phyloP scores from a whole-genome alignment of 2,888 invertebrate species.

The Trachelus tabidus region DNA sequence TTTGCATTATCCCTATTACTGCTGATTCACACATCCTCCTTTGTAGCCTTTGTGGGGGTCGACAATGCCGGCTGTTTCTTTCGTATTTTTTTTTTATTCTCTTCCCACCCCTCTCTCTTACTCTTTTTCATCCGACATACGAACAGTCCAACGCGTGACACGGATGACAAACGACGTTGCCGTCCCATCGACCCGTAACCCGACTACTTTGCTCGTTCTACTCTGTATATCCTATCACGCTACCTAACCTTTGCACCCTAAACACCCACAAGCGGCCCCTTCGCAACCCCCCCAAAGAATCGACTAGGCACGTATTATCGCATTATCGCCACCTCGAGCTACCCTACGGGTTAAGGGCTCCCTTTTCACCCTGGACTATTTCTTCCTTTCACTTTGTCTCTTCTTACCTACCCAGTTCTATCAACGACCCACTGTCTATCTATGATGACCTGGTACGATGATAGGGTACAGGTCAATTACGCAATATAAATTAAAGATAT shows the following conservation, averaged over 20 bases:
- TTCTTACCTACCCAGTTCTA: too few relatives aligned
- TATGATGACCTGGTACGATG: not conserved
- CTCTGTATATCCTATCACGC: not conserved
- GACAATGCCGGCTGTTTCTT: slow-evolving; percentile 54
- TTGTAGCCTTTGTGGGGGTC: slow-evolving; percentile 59
- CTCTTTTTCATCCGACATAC: slow-evolving; percentile 34
- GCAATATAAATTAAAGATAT: not conserved
- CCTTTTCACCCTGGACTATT: not conserved
- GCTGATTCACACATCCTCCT: slow-evolving; percentile 63
- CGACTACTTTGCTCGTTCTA: not conserved
- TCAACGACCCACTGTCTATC: not conserved
- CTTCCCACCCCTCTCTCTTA: slow-evolving; percentile 7
- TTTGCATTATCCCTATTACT: slow-evolving; percentile 64
- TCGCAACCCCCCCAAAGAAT: not conserved
- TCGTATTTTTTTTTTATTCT: slow-evolving; percentile 32
- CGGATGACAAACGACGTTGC: slow-evolving; percentile 48
- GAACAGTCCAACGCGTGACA: slow-evolving; percentile 40
- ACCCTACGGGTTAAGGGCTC: not conserved
- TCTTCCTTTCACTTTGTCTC: not conserved
- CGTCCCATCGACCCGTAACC: slow-evolving; percentile 33
- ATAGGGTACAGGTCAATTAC: not conserved
- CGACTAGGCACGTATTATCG: not conserved
- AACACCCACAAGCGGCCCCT: not conserved
- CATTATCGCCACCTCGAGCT: not conserved
- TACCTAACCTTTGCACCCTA: not conserved